Percentiles rank a stretch among this genome's conserved stretches.
Conservation (phyloP, 2,113 vertebrate genomes). For the Grammomys surdaster region DNA sequence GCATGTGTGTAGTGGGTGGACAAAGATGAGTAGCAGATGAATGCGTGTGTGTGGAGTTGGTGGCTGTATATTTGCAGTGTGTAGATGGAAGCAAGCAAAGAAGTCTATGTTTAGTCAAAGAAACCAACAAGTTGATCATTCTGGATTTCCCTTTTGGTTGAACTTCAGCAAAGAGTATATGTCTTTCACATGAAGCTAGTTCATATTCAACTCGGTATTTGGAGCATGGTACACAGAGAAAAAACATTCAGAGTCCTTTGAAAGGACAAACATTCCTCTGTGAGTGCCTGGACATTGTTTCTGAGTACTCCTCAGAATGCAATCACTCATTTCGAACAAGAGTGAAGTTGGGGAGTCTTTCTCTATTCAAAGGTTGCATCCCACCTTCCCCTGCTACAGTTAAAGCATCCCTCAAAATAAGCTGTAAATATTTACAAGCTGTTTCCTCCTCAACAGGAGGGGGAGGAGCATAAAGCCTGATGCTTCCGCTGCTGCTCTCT, state of each 20-base stretch:
- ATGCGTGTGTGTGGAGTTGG: not conserved
- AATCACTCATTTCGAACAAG: not conserved
- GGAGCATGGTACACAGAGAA: not conserved
- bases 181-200: not conserved
- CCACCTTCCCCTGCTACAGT: not conserved
- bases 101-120: conserved; percentile 2
- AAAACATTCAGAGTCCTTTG: not conserved
- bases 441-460: not conserved
- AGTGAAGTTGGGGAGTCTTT: not conserved
- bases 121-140: conserved; percentile 17
- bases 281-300: not conserved
- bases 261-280: not conserved
- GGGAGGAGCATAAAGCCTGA: not conserved
- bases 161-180: not conserved
- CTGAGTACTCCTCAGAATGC: not conserved
- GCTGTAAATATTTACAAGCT: not conserved
- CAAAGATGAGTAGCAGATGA: not conserved
- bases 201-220: not conserved
- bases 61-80: not conserved
- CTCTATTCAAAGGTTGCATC: not conserved
- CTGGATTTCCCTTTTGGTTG: not conserved
- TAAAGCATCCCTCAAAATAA: not conserved
- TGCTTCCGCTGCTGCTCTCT: not conserved
- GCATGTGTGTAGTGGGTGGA: not conserved
- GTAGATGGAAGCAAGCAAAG: not conserved